Base-by-base conservation (phyloP, 2,797 vertebrate genomes). In the Lycodopsis pacificus region DNA sequence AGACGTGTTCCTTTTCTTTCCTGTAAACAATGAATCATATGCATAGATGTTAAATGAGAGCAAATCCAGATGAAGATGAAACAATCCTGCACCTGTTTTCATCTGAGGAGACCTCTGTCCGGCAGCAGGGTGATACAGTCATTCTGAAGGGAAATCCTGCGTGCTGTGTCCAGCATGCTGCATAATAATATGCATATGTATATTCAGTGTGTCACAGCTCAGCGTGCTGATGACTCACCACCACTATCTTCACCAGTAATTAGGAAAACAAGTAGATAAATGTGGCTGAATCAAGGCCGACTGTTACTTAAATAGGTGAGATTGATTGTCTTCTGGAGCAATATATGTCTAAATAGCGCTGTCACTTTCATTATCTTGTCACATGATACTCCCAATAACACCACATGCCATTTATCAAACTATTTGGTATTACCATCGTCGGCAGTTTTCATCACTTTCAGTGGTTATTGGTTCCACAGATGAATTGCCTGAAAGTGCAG, bases 401-500 rank as follows among this genome's bases (percentile, higher is more conserved):
- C 30, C 36, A 34, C 56, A 58, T 38, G 53, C 8, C 30, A 66
- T 80, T 80, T 74, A 49, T 65, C 19, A 42, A 82, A 53, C 7
- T 42, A 53, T 49, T 59, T 67, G 25, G 22, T 57, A 71, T 30
- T 54, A 27, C 62, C 36, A n/a, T 22, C 22, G 48, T 7, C 14
- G 54, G 58, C 2, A 30, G 27, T 77, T 72, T 74, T 76, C 57
- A 78, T 62, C 22, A 51, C 49, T 69, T 66, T 65, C 46, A 64
- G 48, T 59, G 38, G 63, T 56, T 49, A 40, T 46, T 67, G 44
- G 36, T 79, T 79, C 22, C 32, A 70, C 71, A 66, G 73, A 84
- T 75, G 14, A 80, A 77, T 71, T 70, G 66, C 11, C 62, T 79
- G 25, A 44, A 51, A 64, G 15, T 73, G 30, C 25, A 73, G 42